Evolutionary conservation across 2,888 invertebrate species (phyloP), one percentile per base, ranked within the genome.

Genomic region (Drosophila antonietae): DNA sequence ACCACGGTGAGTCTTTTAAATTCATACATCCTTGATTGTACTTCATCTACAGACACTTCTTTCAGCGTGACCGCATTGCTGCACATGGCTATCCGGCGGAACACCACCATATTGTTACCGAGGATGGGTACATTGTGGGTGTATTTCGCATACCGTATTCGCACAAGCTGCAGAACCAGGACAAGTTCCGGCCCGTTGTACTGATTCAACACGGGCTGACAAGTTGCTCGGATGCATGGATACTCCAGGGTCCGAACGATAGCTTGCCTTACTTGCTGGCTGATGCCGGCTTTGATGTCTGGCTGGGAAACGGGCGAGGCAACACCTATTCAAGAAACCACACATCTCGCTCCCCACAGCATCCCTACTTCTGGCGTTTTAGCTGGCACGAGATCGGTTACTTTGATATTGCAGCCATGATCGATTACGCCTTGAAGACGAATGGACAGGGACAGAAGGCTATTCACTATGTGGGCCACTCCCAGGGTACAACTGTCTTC

Each of bases 321-420:
- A 92, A 78, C 18, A 73, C 80, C 7, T 89, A 87, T 43, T 83
- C 89, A 0, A 75, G 75, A 7, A 87, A 89, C 7, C 90, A 87
- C 46, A 81, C 86, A 0, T 58, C 49, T 0, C 52, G 59, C 2
- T 83, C 84, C 2, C 35, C 80, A 7, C 55, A 78, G 0, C 68
- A 78, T 61, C 80, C 88, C 0, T 5, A 66, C 8, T 91, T 91
- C 66, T 91, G 90, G 90, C 58, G 77, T 8, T 91, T 91, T 28
- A 97, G 97, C 81, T 98, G 96, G 94, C 97, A 98, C 88, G 97
- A 99, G 92, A 96, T 98, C 93, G 97, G 96, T 0, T 92, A 95
- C 55, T 95, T 96, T 90, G 86, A 86, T 37, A 84, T 88, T 1
- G 67, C 89, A 0, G 76, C 85, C 14, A 88, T 88, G 63, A 83